Conservation (phyloP, 2,888 invertebrate species). For the Sesia bembeciformis region DNA sequence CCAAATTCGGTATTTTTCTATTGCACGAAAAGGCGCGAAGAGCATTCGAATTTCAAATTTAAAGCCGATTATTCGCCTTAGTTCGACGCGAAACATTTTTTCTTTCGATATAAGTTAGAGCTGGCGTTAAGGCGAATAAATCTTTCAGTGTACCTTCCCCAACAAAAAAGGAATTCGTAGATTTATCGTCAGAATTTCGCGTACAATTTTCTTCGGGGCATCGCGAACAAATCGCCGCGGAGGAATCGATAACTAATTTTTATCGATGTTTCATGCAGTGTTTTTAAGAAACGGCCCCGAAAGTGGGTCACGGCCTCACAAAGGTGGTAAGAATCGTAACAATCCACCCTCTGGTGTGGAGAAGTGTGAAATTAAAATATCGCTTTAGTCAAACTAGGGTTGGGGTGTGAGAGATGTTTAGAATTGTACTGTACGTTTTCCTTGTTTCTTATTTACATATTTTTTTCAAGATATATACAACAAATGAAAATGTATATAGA, state of each 20-base stretch:
- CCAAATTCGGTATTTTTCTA: too few relatives aligned
- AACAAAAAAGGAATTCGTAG: constrained; percentile 8
- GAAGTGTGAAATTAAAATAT: constrained; percentile 39
- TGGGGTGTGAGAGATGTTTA: neutral
- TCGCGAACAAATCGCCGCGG: neutral
- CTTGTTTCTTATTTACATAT: too few relatives aligned
- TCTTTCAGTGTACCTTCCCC: constrained; percentile 7
- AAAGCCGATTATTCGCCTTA: too few relatives aligned
- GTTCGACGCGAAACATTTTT: neutral
- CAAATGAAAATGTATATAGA: too few relatives aligned
- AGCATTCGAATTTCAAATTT: too few relatives aligned
- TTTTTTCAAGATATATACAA: too few relatives aligned
- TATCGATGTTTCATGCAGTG: constrained; percentile 8
- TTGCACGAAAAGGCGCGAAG: too few relatives aligned
- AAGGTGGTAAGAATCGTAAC: constrained; percentile 23
- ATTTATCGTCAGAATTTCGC: constrained; percentile 8
- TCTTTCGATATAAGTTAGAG: neutral
- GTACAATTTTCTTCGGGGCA: constrained; percentile 4
- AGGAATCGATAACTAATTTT: neutral
- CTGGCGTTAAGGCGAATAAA: constrained; percentile 7
- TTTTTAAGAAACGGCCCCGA: constrained; percentile 8
- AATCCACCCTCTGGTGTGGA: constrained; percentile 18
- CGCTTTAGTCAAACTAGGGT: constrained; percentile 16
- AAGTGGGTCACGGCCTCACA: constrained; percentile 43
- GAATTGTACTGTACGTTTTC: too few relatives aligned